phyloP scores from a whole-genome alignment of 2,797 vertebrate species.

The Falco concolor region DNA sequence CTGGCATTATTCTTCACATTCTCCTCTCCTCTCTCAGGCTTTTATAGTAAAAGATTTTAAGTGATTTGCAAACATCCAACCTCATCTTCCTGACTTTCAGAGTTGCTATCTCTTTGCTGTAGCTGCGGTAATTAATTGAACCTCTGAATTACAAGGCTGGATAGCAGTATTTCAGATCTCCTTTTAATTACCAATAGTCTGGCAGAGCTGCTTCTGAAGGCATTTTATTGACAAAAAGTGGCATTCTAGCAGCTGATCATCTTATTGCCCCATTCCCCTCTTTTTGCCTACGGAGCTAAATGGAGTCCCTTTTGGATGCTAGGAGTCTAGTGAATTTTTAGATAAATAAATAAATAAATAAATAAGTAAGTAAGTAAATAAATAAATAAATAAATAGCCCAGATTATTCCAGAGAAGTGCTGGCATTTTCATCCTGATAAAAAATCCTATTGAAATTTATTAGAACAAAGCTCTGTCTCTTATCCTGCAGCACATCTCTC shows the following conservation, averaged over 20 bases:
- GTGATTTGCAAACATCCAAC: background rate
- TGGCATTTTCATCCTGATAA: background rate
- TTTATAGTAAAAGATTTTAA: background rate
- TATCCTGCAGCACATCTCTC: background rate
- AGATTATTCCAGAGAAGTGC: background rate
- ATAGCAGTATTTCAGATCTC: background rate
- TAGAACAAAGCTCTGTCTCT: background rate
- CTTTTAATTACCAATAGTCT: background rate
- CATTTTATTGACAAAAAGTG: background rate
- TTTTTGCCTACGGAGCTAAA: background rate
- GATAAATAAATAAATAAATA: background rate
- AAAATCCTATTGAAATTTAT: background rate
- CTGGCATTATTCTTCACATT: background rate
- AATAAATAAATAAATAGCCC: background rate
- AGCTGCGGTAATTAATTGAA: background rate
- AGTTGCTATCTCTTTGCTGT: background rate
- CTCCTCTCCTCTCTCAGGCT: background rate
- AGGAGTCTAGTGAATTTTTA: background rate
- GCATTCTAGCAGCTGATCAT: background rate
- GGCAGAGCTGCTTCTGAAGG: background rate
- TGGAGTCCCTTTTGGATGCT: background rate
- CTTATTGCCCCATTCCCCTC: background rate
- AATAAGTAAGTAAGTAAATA: background rate
- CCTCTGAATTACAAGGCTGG: background rate
- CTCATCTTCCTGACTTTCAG: background rate